phyloP scores from a whole-genome alignment of 2,113 vertebrate genomes.

The Macquaria ambigua region DNA sequence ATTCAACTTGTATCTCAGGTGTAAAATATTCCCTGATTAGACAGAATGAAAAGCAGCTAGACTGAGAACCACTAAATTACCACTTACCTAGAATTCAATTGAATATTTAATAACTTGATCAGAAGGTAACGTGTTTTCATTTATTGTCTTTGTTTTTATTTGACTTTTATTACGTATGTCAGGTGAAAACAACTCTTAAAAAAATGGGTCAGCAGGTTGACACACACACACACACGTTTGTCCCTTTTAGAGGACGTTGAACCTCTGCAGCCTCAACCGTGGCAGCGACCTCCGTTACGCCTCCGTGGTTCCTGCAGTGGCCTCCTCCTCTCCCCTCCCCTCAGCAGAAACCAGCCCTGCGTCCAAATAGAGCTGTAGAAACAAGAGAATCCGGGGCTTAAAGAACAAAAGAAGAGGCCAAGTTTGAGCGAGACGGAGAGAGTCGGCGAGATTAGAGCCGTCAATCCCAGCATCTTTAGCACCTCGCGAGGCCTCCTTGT shows the following conservation, averaged over 20 bases:
- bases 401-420: conserved; percentile 83
- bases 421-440: conserved; percentile 62
- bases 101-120: background rate
- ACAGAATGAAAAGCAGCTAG: background rate
- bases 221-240: background rate
- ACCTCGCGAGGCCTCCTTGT: conserved; percentile 65
- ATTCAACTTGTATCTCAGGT: conserved; percentile 9
- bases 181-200: background rate
- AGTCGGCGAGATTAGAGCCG: conserved; percentile 79
- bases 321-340: conserved; percentile 13
- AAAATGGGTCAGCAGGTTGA: conserved; percentile 8
- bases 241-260: background rate
- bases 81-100: background rate
- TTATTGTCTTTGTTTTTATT: background rate
- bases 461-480: conserved; percentile 76
- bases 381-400: conserved; percentile 76
- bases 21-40: conserved; percentile 29
- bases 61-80: conserved; percentile 2
- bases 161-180: background rate
- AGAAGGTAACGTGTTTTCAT: background rate
- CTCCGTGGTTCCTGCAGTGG: conserved; percentile 10
- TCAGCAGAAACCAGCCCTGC: conserved; percentile 32
- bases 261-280: conserved; percentile 9
- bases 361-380: conserved; percentile 80
- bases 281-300: conserved; percentile 4